Evolutionary conservation across 1,140 invertebrate species (phyloP).

Genomic region (Temnothorax nylanderi): DNA sequence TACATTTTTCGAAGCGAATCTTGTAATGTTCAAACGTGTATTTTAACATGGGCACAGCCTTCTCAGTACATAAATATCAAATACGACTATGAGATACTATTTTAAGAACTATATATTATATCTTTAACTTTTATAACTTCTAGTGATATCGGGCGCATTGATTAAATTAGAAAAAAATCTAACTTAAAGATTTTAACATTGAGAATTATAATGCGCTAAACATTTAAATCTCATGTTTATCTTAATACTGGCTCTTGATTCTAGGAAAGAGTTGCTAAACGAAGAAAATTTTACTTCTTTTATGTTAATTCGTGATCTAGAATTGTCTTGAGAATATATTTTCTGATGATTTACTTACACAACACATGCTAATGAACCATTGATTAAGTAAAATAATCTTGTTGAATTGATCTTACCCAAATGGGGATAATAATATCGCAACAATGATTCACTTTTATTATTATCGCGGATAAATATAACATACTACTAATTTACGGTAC

Average conservation of each 20-base stretch:
- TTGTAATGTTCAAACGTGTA: background rate
- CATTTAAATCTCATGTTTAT: background rate
- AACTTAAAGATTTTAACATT: background rate
- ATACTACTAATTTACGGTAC: constrained; percentile 12
- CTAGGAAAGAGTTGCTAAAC: background rate
- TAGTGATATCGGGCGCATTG: background rate
- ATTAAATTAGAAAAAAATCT: background rate
- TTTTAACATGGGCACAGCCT: background rate
- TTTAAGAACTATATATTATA: background rate
- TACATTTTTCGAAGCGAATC: constrained; percentile 16
- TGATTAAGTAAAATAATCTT: background rate
- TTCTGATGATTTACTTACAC: background rate
- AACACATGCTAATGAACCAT: background rate
- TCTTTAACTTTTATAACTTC: background rate
- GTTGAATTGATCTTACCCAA: background rate
- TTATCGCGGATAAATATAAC: constrained; percentile 7
- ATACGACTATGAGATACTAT: background rate
- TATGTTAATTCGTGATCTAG: background rate
- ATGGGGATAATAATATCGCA: background rate
- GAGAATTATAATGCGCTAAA: background rate
- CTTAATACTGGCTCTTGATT: background rate
- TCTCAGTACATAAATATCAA: background rate
- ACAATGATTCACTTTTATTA: constrained; percentile 39
- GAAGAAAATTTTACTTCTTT: background rate
- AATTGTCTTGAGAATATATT: background rate